A percentile compares a stretch with the other conserved stretches of the same genome.
Conservation (phyloP, 2,888 invertebrate species). For the Philopedon plagiatum region DNA sequence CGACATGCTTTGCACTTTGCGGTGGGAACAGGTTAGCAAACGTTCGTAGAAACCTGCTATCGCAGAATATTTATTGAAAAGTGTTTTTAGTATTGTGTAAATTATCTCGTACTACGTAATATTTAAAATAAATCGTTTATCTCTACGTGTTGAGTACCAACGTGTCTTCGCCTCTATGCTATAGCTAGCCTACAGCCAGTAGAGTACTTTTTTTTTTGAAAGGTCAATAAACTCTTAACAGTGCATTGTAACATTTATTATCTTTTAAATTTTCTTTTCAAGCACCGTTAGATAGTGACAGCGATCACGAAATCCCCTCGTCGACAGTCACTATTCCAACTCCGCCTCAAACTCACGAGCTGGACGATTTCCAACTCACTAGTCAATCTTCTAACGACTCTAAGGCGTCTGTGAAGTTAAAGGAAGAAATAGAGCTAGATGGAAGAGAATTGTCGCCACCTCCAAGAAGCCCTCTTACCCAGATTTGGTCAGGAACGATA, state of each 20-base stretch:
- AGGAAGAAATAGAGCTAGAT: conserved; percentile 41
- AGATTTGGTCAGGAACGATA: conserved; percentile 85
- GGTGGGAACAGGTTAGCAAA: too few species aligned
- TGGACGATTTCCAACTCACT: conserved; percentile 59
- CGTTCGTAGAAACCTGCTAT: too few species aligned
- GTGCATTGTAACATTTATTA: conserved; percentile 16
- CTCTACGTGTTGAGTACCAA: too few species aligned
- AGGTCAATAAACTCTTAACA: too few species aligned
- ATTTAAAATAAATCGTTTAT: too few species aligned
- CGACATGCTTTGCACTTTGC: too few species aligned
- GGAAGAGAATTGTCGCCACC: conserved; percentile 58
- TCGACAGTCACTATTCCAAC: conserved; percentile 83
- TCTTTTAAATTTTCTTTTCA: conserved; percentile 43
- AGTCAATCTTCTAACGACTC: conserved; percentile 39
- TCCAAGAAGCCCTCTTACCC: conserved; percentile 57
- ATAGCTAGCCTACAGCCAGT: too few species aligned
- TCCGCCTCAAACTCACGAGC: conserved; percentile 67
- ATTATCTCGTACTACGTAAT: too few species aligned
- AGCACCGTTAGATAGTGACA: conserved; percentile 72
- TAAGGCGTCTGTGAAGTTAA: conserved; percentile 43
- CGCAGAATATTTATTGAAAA: too few species aligned
- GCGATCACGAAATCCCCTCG: conserved; percentile 82
- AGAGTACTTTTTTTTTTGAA: too few species aligned
- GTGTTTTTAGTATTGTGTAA: too few species aligned
- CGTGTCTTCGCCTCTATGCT: too few species aligned